Evolutionary conservation across 2,113 vertebrate species (phyloP), one percentile per base, ranked within the genome.

Genomic region (Cromileptes altivelis): DNA sequence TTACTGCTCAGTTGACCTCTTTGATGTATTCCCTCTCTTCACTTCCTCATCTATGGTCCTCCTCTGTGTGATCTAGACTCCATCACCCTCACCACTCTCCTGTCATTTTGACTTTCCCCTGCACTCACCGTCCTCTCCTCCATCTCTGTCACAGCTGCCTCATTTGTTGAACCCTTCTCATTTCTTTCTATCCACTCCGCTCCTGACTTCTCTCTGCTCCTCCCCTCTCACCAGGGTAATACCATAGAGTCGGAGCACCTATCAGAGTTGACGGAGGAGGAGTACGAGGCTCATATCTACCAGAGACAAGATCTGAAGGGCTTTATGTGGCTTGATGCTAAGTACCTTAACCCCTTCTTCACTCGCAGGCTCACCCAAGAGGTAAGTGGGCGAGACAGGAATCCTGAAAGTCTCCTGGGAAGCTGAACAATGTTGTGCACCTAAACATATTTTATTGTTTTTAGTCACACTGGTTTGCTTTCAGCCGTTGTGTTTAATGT

Each of bases 301-400:
- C 96, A 97, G 86, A 96, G 96, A 80, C 98, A 97, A 91, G 97
- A 99, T 90, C 97, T 99, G 80, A 99, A 99, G 90, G 98, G 98
- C 47, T 99, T 99, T 88, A 95, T 99, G 97, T 98, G 98, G 96
- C 94, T 99, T 25, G 98, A 99, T 55, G 98, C 97, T 25, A 99
- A 97, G 89, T 99, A 99, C 85, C 94, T 99, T 90, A 99, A 99
- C 94, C 98, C 98, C 65, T 99, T 99, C 93, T 98, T 99, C 93
- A 99, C 98, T 2, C 96, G 98, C 64, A 95, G 98, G 73, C 96
- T 99, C 80, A 99, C 98, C 2, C 98, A 98, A 87, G 98, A 99
- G 95, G 98, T 99, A 78, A 91, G 95, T 6, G 47, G 50, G 52
- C 42, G 72, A 49, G 19, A 55, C 17, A 62, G 25, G 72, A 55